Base-by-base conservation (phyloP, 2,888 invertebrate genomes). In the Meloe dianella region DNA sequence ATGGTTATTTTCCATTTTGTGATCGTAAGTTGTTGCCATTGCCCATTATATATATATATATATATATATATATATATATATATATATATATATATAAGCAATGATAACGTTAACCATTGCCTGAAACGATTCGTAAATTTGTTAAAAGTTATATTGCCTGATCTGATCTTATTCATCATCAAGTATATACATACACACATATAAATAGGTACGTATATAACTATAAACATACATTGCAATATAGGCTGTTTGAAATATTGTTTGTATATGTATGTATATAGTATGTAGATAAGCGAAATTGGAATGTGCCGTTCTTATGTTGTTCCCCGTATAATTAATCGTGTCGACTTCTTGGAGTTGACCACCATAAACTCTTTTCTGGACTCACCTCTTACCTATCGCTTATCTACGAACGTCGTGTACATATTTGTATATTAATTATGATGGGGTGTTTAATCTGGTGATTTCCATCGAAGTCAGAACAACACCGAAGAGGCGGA, bases 401-500 rank as follows among this genome's bases (percentile, higher is more conserved):
- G 30, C 9, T 30, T 56, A 57, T 62, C 56, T 51, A 35, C 27
- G 9, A 35, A 32, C 47, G 62, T 57, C 47, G 35, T 62, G 58
- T 66, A 54, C 68, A 69, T 68, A 66, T 73, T 73, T 73, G 70
- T 72, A 64, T 72, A 72, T 72, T 75, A 73, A 75, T 73, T 69
- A 73, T 70, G 73, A 73, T 68, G 71, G 72, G 71, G 67, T 71
- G 71, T 73, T 75, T 72, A 71, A 74, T 74, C 73, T 72, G 67
- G 67, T 67, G 54, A 63, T 66, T 66, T 72, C 69, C 68, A 70
- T 71, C 72, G 65, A 64, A 59, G 64, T 63, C 58, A 67, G 61
- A 68, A 63, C 65, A 65, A 62, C 62, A 62, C 20, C 57, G 10
- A 60, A 56, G 51, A 68, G 69, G 68, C 69, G 64, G 69, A 74